A percentile compares a stretch with the other conserved stretches of the same genome.
Evolutionary conservation across 1,140 invertebrate genomes (phyloP).

Genomic region (Batillaria attramentaria): DNA sequence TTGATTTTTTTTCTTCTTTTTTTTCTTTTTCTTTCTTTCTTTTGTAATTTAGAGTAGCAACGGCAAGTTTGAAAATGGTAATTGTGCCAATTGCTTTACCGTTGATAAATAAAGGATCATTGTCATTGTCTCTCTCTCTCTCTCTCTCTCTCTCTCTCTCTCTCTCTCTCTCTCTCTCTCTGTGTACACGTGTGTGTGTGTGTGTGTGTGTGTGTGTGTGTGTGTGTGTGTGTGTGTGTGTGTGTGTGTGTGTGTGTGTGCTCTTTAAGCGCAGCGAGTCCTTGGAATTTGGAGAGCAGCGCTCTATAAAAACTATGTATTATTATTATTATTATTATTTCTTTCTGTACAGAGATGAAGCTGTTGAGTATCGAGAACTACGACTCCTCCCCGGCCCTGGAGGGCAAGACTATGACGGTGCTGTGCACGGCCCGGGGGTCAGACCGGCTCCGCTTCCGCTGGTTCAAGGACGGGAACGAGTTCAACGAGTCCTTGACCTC

Average conservation of each 20-base stretch:
- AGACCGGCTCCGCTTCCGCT: slow-evolving; percentile 42
- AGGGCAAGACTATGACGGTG: slow-evolving; percentile 49
- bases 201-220: too few species aligned
- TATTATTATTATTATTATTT: background rate
- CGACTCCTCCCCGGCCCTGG: slow-evolving; percentile 39
- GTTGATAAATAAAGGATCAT: too few species aligned
- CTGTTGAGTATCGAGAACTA: slow-evolving; percentile 43
- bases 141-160: background rate
- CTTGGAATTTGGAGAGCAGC: too few species aligned
- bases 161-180: background rate
- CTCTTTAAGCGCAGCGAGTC: too few species aligned
- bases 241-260: too few species aligned
- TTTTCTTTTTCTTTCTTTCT: too few species aligned
- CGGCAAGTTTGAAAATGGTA: too few species aligned
- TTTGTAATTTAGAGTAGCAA: too few species aligned
- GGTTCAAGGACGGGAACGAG: slow-evolving; percentile 51
- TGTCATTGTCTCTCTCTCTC: background rate
- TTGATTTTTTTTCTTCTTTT: too few species aligned
- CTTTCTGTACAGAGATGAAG: slow-evolving; percentile 33
- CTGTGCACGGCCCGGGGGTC: slow-evolving; percentile 50
- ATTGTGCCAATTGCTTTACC: too few species aligned
- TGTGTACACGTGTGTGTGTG: too few species aligned
- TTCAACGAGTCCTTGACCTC: slow-evolving; percentile 41
- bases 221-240: background rate
- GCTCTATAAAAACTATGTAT: too few species aligned